Evolutionary conservation across 2,797 vertebrate genomes (phyloP).

Genomic region (Tenualosa thibaudeaui): DNA sequence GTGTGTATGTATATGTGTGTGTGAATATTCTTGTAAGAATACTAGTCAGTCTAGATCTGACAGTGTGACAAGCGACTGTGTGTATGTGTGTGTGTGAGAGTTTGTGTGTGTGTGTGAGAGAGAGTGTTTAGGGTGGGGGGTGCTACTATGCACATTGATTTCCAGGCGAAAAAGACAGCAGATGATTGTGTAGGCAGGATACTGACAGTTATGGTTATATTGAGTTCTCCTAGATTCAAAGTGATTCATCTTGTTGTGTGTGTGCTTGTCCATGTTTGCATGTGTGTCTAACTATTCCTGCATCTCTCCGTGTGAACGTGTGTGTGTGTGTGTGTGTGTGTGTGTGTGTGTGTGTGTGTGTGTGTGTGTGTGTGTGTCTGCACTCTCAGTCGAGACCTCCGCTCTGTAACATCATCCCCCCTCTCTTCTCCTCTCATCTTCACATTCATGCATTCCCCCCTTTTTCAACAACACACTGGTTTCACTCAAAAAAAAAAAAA

Average conservation of each 20-base stretch:
- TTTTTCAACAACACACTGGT: not conserved
- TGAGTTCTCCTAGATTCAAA: not conserved
- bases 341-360: not conserved
- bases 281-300: not conserved
- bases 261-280: not conserved
- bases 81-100: not conserved
- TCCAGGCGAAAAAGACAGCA: not conserved
- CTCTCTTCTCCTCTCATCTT: constrained; percentile 18
- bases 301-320: not conserved
- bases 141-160: not conserved
- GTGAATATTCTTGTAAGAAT: not conserved
- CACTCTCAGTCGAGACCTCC: not conserved
- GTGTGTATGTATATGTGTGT: not conserved
- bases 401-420: not conserved
- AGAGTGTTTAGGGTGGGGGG: not conserved
- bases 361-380: not conserved
- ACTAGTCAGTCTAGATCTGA: not conserved
- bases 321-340: not conserved
- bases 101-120: not conserved
- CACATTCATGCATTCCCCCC: not conserved
- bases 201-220: not conserved
- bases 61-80: not conserved
- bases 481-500: not conserved
- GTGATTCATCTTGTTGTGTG: not conserved
- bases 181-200: not conserved